phyloP scores from a whole-genome alignment of 2,797 vertebrate genomes.

The Hephaestus fuliginosus region DNA sequence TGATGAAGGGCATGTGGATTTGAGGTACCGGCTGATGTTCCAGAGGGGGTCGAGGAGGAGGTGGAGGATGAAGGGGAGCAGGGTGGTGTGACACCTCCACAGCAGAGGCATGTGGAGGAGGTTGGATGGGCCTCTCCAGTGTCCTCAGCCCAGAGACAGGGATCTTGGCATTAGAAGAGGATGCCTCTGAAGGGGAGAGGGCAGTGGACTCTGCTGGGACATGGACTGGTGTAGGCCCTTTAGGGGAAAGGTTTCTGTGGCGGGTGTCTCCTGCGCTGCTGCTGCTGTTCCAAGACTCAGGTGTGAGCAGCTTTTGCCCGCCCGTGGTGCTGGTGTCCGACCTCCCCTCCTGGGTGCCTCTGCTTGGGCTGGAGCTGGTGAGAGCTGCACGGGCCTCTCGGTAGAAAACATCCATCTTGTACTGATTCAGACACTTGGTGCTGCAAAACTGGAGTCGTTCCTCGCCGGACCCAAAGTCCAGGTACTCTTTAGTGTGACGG shows the following conservation, averaged over 20 bases:
- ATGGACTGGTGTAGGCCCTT: conserved; percentile 86
- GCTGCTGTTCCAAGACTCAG: conserved; percentile 96
- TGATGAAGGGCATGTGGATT: conserved; percentile 93
- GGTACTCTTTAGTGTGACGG: conserved; percentile 99
- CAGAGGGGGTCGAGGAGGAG: conserved; percentile 87
- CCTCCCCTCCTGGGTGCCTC: conserved; percentile 91
- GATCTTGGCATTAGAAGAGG: conserved; percentile 89
- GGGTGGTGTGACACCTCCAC: conserved; percentile 79
- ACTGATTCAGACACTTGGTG: conserved; percentile 99
- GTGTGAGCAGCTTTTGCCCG: conserved; percentile 94
- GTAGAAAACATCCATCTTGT: conserved; percentile 99
- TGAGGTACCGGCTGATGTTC: conserved; percentile 94
- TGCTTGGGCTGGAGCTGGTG: conserved; percentile 92
- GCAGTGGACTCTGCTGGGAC: conserved; percentile 85
- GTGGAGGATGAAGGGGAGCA: conserved; percentile 81
- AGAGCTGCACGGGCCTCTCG: conserved; percentile 97
- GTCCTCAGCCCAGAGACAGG: conserved; percentile 88
- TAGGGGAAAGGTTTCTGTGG: conserved; percentile 92
- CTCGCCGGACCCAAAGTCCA: conserved; percentile 98
- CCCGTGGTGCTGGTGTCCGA: conserved; percentile 84
- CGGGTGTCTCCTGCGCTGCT: conserved; percentile 64
- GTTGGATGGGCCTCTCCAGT: conserved; percentile 89
- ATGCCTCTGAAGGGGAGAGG: conserved; percentile 90
- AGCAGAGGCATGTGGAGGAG: conserved; percentile 79
- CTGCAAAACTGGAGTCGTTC: conserved; percentile 99